These are phyloP conservation scores for Conops quadrifasciatus DNA, from an alignment of 2,888 invertebrate species.

Conservation along the genomic window DNA sequence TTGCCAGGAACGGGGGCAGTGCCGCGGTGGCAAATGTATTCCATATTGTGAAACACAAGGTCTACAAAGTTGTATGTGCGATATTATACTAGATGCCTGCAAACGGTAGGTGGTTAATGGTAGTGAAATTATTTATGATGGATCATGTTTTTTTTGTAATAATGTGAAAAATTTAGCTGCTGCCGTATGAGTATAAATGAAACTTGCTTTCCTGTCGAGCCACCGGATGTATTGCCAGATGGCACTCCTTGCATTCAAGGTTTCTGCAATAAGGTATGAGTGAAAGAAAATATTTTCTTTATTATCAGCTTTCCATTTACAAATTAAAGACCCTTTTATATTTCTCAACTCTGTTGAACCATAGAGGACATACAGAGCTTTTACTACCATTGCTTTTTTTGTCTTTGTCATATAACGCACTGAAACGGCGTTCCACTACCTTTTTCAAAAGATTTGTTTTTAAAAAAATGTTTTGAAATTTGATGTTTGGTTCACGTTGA, in stretches of 20 bases:
- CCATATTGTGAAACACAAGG: slow-evolving; percentile 95
- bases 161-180: slow-evolving; percentile 67
- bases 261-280: slow-evolving; percentile 86
- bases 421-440: no score
- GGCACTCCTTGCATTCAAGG: slow-evolving; percentile 97
- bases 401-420: no score
- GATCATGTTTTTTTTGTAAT: neutral
- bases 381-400: no score
- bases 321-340: no score
- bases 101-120: slow-evolving; percentile 68
- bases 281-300: neutral
- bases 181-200: slow-evolving; percentile 91
- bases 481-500: no score
- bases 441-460: no score
- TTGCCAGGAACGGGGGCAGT: slow-evolving; percentile 92
- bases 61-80: slow-evolving; percentile 95
- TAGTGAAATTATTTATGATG: neutral
- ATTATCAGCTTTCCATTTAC: no score
- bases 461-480: no score
- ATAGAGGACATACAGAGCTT: no score
- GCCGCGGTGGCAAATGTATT: slow-evolving; percentile 86
- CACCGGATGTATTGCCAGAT: slow-evolving; percentile 87
- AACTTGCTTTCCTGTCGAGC: slow-evolving; percentile 90
- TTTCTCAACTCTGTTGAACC: no score
- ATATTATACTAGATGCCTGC: slow-evolving; percentile 90